Evolutionary conservation across 2,113 vertebrate species (phyloP).

Genomic region (Willisornis vidua): DNA sequence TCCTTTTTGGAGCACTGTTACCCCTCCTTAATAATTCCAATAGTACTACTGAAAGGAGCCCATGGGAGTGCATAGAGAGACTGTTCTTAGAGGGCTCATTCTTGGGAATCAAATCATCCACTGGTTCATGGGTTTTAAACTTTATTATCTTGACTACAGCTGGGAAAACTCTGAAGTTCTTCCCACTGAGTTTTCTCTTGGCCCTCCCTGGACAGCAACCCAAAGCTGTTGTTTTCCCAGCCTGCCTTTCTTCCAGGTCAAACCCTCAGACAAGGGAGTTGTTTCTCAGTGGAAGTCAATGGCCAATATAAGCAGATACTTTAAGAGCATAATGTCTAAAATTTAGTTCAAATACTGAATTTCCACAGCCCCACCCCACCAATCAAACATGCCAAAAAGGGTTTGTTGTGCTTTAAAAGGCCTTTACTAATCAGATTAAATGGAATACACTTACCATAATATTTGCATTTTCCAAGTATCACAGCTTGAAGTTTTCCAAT

Average conservation of each 20-base stretch:
- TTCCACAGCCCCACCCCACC: background rate
- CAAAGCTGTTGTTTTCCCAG: background rate
- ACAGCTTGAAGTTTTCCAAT: background rate
- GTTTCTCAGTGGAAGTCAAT: background rate
- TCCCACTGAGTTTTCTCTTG: background rate
- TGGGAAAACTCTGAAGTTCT: background rate
- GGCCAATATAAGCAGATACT: background rate
- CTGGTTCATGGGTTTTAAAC: background rate
- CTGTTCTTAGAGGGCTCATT: background rate
- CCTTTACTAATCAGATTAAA: background rate
- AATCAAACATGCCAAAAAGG: background rate
- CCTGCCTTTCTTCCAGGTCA: background rate
- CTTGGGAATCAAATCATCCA: background rate
- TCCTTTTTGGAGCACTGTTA: background rate
- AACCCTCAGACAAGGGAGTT: background rate
- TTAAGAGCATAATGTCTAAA: background rate
- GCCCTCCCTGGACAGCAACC: background rate
- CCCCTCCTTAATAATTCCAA: background rate
- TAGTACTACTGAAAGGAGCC: background rate
- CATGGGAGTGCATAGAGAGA: background rate
- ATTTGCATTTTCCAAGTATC: background rate
- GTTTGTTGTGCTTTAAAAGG: background rate
- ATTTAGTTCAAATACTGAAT: background rate
- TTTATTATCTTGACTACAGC: background rate
- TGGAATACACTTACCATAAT: background rate